A percentile compares a stretch with the other conserved stretches of the same genome.
Conservation (phyloP, 2,888 invertebrate genomes). For the Hydriomena furcata region DNA sequence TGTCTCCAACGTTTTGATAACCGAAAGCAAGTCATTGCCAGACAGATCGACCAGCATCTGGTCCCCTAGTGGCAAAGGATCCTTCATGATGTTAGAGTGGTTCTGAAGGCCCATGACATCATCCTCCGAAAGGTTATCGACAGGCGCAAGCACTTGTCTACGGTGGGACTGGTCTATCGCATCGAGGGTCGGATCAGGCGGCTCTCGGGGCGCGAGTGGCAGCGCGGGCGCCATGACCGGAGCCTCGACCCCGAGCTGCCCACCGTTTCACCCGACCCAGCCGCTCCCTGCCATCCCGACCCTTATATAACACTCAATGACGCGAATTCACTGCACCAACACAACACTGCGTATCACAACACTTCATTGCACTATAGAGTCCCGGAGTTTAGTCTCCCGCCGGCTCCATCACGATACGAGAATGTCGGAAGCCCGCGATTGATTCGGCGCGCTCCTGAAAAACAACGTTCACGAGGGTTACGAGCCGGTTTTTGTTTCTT, state of each 20-base stretch:
- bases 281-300: slow-evolving; percentile 60
- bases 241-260: slow-evolving; percentile 72
- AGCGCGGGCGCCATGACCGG: slow-evolving; percentile 97
- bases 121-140: slow-evolving; percentile 83
- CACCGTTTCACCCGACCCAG: slow-evolving; percentile 70
- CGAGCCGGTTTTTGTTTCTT: slow-evolving; percentile 62
- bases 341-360: slow-evolving; percentile 54
- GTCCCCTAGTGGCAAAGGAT: slow-evolving; percentile 84
- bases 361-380: slow-evolving; percentile 54
- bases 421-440: slow-evolving; percentile 46
- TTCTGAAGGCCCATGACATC: slow-evolving; percentile 83
- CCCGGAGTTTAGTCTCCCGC: slow-evolving; percentile 60
- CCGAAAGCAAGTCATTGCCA: slow-evolving; percentile 87
- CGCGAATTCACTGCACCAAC: slow-evolving; percentile 58
- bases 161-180: slow-evolving; percentile 54
- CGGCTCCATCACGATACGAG: slow-evolving; percentile 63
- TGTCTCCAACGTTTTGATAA: slow-evolving; percentile 88
- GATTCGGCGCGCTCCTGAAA: slow-evolving; percentile 75
- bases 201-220: slow-evolving; percentile 86
- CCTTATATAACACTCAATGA: slow-evolving; percentile 70
- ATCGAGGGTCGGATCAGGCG: slow-evolving; percentile 57
- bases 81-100: slow-evolving; percentile 82
- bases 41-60: slow-evolving; percentile 86
- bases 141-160: slow-evolving; percentile 75
- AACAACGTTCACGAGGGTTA: slow-evolving; percentile 70